Base-by-base conservation (phyloP, 2,797 vertebrate genomes). In the Orestias chungarensis region DNA sequence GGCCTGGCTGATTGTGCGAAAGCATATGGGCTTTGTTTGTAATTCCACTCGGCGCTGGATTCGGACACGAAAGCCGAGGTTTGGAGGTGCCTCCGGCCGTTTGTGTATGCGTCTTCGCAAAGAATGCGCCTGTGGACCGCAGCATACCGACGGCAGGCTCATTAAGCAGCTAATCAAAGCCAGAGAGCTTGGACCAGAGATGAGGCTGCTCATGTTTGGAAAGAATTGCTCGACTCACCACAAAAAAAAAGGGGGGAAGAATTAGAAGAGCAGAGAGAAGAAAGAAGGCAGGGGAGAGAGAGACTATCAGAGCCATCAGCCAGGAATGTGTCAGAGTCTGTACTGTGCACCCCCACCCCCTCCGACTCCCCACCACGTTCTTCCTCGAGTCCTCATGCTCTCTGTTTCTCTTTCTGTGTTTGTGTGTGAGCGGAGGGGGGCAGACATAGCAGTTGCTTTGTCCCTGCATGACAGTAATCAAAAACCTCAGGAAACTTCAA, bases 91-190 rank as follows among this genome's bases (percentile, higher is more conserved):
- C n/a, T 78, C 49, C 61, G 47, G 67, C 57, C 64, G 49, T 67
- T 72, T 81, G 73, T 82, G 77, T 71, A 47, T 64, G 68, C 42
- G 71, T 47, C 25, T 73, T 40, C 59, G 66, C 54, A 59, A 50
- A 44, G 74, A 79, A 80, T 78, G 75, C 70, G 76, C 67, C 73
- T 82, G 74, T 75, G 77, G 86, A 93, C 92, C 87, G 55, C 93
- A 93, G 87, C 92, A 94, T 94, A 93, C 93, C 87, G 84, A 92
- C 83, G 83, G 90, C 88, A 91, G 90, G 88, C 92, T 94, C 93
- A 94, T 95, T 94, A 95, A 94, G 89, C 84, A 92, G 85, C 92
- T 95, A 95, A 95, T 95, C 89, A 93, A 93, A 92, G 86, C 91
- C 93, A 94, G 93, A 93, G 90, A 75, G 87, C 88, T 94, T 93